A percentile compares a stretch with the other conserved stretches of the same genome.
phyloP scores from a whole-genome alignment of 2,113 vertebrate genomes.

The Theristicus caerulescens region DNA sequence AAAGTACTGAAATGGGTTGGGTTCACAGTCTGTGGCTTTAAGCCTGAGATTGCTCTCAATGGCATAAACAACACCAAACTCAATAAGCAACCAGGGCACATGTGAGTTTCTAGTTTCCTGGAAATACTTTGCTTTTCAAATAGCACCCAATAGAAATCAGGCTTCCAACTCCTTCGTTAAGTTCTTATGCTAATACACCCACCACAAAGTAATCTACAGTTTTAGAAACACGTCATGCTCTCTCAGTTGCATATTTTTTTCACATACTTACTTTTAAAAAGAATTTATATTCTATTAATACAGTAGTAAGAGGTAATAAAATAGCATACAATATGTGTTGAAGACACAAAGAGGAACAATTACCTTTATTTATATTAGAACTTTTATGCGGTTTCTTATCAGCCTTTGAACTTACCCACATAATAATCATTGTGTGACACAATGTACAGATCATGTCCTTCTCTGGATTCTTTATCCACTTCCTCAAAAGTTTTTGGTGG shows the following conservation, averaged over 20 bases:
- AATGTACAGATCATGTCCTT: slow-evolving; percentile 76
- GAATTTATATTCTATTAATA: neutral
- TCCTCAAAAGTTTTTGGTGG: slow-evolving; percentile 79
- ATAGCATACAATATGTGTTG: neutral
- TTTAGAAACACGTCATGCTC: neutral
- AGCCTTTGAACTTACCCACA: slow-evolving; percentile 57
- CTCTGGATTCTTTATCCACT: slow-evolving; percentile 73
- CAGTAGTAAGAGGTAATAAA: neutral
- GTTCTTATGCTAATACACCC: neutral
- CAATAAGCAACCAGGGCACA: neutral
- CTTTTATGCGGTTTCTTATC: neutral
- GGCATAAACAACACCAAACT: neutral
- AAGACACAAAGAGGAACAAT: neutral
- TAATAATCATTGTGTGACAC: slow-evolving; percentile 80
- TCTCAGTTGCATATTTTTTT: neutral
- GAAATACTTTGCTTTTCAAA: neutral
- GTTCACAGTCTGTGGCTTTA: neutral
- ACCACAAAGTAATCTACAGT: neutral
- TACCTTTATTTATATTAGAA: neutral
- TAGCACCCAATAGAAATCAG: neutral
- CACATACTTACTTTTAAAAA: neutral
- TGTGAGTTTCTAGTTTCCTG: neutral
- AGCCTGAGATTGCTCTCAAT: neutral
- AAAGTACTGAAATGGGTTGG: neutral
- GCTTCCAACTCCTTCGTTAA: neutral